Evolutionary conservation across 2,797 vertebrate genomes (phyloP).

Genomic region (Delichon dasypus): DNA sequence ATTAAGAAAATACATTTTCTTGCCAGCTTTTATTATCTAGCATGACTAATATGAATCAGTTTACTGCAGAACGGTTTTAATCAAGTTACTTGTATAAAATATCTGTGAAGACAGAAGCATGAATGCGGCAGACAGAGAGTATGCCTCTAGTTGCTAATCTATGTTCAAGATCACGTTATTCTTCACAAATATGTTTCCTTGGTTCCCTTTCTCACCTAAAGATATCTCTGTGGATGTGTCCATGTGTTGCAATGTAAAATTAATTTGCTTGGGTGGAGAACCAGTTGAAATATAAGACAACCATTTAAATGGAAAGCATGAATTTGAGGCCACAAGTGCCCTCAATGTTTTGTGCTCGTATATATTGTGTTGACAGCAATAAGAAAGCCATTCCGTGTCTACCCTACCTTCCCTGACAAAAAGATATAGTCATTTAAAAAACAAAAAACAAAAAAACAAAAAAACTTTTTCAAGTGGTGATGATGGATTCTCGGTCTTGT

Average conservation of each 20-base stretch:
- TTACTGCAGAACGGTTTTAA: neutral
- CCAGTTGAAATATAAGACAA: neutral
- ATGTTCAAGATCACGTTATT: neutral
- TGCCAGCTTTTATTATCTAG: neutral
- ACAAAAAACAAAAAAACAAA: no score
- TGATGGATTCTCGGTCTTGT: neutral
- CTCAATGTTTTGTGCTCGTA: neutral
- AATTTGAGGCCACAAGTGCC: neutral
- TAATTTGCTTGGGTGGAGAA: neutral
- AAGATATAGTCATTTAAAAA: neutral
- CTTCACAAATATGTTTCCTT: neutral
- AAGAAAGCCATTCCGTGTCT: neutral
- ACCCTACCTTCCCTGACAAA: neutral
- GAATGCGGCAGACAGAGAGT: neutral
- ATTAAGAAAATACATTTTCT: neutral
- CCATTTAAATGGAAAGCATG: neutral
- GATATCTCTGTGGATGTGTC: neutral
- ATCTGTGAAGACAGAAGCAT: neutral
- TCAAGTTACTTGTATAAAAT: neutral
- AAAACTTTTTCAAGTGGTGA: neutral
- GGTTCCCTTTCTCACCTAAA: neutral
- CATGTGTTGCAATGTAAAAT: neutral
- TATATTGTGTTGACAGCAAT: neutral
- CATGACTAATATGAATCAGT: neutral
- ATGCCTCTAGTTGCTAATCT: neutral